Base-by-base conservation (phyloP, 2,797 vertebrate genomes). In the Apogon talboti region DNA sequence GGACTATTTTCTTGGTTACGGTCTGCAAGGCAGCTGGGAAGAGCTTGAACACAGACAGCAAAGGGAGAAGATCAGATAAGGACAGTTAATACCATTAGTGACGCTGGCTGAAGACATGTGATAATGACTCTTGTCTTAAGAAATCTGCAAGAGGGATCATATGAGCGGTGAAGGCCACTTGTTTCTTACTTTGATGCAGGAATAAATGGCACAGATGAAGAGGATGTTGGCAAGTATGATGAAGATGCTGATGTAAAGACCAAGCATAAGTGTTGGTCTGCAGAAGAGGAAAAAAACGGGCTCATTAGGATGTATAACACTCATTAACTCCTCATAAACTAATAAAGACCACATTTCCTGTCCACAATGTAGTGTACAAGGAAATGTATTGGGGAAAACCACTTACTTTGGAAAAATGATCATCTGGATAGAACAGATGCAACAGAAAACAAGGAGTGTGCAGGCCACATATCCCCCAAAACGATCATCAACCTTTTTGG, bases 391-490 rank as follows among this genome's bases (percentile, higher is more conserved):
- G 37, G 47, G 59, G 16, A 53, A 42, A 60, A 38, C 0, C 11
- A 93, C 96, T 95, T 89, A 98, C 97, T 87, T 93, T 75, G 95
- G 95, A 62, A 97, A 95, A 78, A 97, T 63, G 43, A 96, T 91
- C 30, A 95, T 89, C 84, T 98, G 96, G 83, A 97, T 95, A 78
- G 92, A 94, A 85, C 94, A 95, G 87, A 98, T 95, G 87, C 94
- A 97, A 75, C 94, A 96, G 87, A 98, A 98, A 78, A 98, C 96
- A 0, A 97, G 79, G 55, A 97, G 88, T 10, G 94, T 93, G 73
- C 96, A 97, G 88, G 95, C 95, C 79, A 98, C 95, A 0, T 97
- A 98, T 81, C 95, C 94, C 44, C 95, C 96, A 0, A 98, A 97
- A 60, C 96, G 95, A 91, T 95, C 95, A 1, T 98, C 97, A 28